Base-by-base conservation (phyloP, 2,113 vertebrate genomes). In the Xiphias gladius region DNA sequence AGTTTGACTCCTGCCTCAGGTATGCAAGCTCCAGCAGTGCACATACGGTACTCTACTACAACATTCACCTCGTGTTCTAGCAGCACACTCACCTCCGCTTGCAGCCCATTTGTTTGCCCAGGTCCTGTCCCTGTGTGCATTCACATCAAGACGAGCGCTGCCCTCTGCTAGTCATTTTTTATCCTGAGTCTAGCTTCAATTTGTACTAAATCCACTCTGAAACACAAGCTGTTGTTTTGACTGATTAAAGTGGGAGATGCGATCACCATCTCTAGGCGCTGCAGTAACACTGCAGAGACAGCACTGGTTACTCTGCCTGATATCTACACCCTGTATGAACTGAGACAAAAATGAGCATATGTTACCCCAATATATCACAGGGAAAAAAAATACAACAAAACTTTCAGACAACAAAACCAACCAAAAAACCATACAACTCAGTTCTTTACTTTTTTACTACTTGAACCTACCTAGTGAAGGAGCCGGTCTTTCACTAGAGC, bases 221-320 rank as follows among this genome's bases (percentile, higher is more conserved):
- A 75, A 63, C 64, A 71, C 74, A 55, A 37, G 39, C 76, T n/a
- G 57, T 62, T 48, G 69, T 26, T 30, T n/a, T 70, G 64, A 76
- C 52, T 72, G 71, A 64, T 82, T 70, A 61, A 71, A 78, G 32
- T 50, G 69, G 64, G 20, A 59, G 73, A n/a, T 17, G 22, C 14
- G 28, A 61, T 35, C 43, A 65, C 7, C 57, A n/a, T n/a, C n/a
- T n/a, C n/a, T 28, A 24, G 43, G 26, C 11, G 48, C 68, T 35
- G 50, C 39, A 55, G 46, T n/a, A 52, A 39, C 20, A 32, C 37
- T 46, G 35, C 65, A 30, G 20, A 65, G n/a, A 64, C 17, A 24
- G 0, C 17, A 35, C 17, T 37, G 28, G 20, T 57, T 52, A 14
- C 14, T 41, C 24, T 26, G 52, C 28, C 64, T 66, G 20, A 65